A percentile compares a stretch with the other conserved stretches of the same genome.
Evolutionary conservation across 2,888 invertebrate genomes (phyloP).

Genomic region (Schizotus pectinicornis): DNA sequence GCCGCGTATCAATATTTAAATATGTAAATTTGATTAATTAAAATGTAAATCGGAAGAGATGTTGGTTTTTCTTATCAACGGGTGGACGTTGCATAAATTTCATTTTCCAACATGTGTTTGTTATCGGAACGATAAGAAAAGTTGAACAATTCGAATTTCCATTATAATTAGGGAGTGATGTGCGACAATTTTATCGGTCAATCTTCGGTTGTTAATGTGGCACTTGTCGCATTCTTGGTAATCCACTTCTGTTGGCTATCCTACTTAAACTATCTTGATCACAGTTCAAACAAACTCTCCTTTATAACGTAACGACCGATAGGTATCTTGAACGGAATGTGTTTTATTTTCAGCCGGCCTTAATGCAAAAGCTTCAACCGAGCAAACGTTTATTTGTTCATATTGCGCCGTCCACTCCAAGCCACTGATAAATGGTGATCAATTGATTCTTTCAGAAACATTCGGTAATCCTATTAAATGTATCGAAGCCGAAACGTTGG

Average conservation of each 20-base stretch:
- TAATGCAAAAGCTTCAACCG: too few relatives aligned
- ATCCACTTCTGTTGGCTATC: slow-evolving; percentile 13
- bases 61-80: slow-evolving; percentile 19
- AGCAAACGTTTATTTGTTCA: background rate
- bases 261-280: slow-evolving; percentile 23
- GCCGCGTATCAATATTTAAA: slow-evolving; percentile 33
- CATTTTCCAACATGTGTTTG: slow-evolving; percentile 26
- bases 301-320: slow-evolving; percentile 25
- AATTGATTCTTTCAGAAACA: too few relatives aligned
- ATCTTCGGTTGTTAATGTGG: slow-evolving; percentile 28
- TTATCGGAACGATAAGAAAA: slow-evolving; percentile 30
- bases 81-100: slow-evolving; percentile 11
- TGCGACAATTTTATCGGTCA: slow-evolving; percentile 34
- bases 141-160: slow-evolving; percentile 33
- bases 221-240: slow-evolving; percentile 31
- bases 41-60: slow-evolving; percentile 35
- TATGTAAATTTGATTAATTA: slow-evolving; percentile 39
- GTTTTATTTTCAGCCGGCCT: too few relatives aligned
- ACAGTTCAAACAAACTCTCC: slow-evolving; percentile 22
- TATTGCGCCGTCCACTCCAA: too few relatives aligned
- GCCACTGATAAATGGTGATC: too few relatives aligned
- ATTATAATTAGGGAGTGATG: slow-evolving; percentile 38
- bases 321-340: slow-evolving; percentile 17
- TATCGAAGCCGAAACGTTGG: too few relatives aligned
- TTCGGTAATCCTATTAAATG: too few relatives aligned